Evolutionary conservation across 2,113 vertebrate species (phyloP), one percentile per base, ranked within the genome.

Genomic region (Seriola dumerili): DNA sequence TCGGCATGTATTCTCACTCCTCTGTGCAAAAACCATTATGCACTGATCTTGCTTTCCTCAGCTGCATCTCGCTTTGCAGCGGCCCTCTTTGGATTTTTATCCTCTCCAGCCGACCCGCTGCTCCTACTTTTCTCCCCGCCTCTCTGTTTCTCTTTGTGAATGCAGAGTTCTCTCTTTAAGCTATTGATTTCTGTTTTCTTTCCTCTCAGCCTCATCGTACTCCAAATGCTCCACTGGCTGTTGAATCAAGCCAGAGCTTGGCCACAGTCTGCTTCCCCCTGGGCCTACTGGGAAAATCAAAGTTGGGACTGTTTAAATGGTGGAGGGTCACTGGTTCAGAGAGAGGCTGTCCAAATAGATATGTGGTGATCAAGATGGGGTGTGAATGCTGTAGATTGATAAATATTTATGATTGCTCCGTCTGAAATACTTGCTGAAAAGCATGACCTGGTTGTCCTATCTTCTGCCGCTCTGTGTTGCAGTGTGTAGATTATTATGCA

Each of bases 131-230:
- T 50, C 46, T 77, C 71, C 17, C 17, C 14, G 16, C 63, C 7
- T 73, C 57, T 29, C 25, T 44, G 3, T 58, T n/a, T 75, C 77
- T 62, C 75, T 61, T 19, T 78, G 75, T 81, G 75, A 87, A 89
- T 65, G 72, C 88, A 78, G 76, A 69, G 55, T 61, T 83, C 80
- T 82, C 81, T 66, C 68, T 81, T 61, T 54, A 12, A 83, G 84
- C 73, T 90, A 91, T 94, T 68, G 91, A 92, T 94, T 91, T 80
- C 48, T 80, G 55, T 52, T 88, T 78, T 80, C 72, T 52, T 69
- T 50, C 61, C 66, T 83, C 86, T 84, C 82, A 42, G 61, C 78
- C 78, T 79, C 76, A 63, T 80, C 62, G 64, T 66, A 2, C 71
- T 67, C 32, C 71, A 8, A 57, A 25, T 78, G 83, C 86, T 69